phyloP scores from a whole-genome alignment of 2,113 vertebrate species.

The Conger conger region DNA sequence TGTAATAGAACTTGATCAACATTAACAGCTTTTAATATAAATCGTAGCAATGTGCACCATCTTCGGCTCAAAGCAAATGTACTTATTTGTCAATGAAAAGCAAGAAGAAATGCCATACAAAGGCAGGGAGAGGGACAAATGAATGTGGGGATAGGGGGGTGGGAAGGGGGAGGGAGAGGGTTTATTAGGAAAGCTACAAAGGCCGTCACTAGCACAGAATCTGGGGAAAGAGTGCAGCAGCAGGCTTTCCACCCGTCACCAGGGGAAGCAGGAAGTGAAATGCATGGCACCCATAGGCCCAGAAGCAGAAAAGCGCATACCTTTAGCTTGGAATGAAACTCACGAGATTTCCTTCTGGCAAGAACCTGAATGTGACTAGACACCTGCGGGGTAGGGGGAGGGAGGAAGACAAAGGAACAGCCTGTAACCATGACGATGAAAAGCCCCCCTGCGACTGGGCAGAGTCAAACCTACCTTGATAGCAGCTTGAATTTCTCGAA shows the following conservation, averaged over 20 bases:
- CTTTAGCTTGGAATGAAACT: constrained; percentile 99
- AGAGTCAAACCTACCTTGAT: constrained; percentile 99
- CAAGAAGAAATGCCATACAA: constrained; percentile 23
- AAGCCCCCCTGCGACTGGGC: constrained; percentile 98
- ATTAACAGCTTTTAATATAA: not conserved
- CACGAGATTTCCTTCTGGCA: constrained; percentile 99
- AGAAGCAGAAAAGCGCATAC: constrained; percentile 99
- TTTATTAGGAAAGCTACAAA: constrained; percentile 63
- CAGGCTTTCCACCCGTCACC: constrained; percentile 83
- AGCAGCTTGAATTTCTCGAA: constrained; percentile 99
- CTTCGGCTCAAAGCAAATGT: constrained; percentile 55
- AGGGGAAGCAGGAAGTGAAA: constrained; percentile 88
- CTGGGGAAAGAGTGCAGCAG: constrained; percentile 77
- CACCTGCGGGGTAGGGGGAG: constrained; percentile 98
- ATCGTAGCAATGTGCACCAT: constrained; percentile 22
- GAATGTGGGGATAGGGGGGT: constrained; percentile 30
- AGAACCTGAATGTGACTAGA: constrained; percentile 99
- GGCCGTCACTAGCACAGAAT: constrained; percentile 75
- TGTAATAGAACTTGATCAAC: not conserved
- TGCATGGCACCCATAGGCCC: constrained; percentile 94
- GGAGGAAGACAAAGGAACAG: constrained; percentile 99
- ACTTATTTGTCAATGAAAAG: constrained; percentile 35
- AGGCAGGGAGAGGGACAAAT: constrained; percentile 24
- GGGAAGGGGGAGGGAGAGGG: constrained; percentile 10
- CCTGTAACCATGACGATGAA: constrained; percentile 99